These are phyloP conservation scores for Pollenia griseotomentosa DNA, from an alignment of 2,888 invertebrate species.

Conservation along the genomic window DNA sequence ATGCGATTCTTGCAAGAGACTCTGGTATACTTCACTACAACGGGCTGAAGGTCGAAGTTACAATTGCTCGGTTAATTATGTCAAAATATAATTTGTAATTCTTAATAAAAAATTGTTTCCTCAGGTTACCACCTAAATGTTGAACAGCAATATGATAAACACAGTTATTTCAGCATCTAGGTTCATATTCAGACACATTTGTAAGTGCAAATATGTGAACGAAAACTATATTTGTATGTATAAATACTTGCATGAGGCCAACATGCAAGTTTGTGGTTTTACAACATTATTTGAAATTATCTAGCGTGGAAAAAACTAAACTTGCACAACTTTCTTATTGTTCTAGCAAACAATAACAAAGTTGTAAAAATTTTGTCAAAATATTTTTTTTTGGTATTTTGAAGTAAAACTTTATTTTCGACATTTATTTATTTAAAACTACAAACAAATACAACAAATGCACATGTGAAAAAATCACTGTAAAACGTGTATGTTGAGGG, in stretches of 20 bases:
- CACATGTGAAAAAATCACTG: background rate
- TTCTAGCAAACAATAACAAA: slow-evolving; percentile 18
- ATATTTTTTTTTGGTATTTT: background rate
- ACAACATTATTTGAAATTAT: slow-evolving; percentile 32
- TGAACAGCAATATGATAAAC: no score
- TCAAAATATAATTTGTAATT: no score
- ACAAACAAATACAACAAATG: background rate
- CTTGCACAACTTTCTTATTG: slow-evolving; percentile 35
- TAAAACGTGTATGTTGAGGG: slow-evolving; percentile 5
- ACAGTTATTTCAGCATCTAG: no score
- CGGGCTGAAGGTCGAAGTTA: no score
- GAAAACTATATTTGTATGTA: background rate
- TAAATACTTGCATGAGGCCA: slow-evolving; percentile 2
- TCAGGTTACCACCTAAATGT: no score
- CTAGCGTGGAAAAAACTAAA: slow-evolving; percentile 35
- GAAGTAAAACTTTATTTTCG: background rate
- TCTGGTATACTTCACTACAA: no score
- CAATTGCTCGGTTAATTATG: no score
- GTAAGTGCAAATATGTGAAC: background rate
- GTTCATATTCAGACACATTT: background rate
- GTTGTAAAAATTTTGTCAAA: slow-evolving; percentile 18
- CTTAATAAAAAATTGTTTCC: no score
- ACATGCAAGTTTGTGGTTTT: slow-evolving; percentile 35
- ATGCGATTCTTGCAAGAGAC: no score
- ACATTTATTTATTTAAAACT: background rate